phyloP scores from a whole-genome alignment of 2,797 vertebrate genomes.

The Helicolenus hilgendorfi region DNA sequence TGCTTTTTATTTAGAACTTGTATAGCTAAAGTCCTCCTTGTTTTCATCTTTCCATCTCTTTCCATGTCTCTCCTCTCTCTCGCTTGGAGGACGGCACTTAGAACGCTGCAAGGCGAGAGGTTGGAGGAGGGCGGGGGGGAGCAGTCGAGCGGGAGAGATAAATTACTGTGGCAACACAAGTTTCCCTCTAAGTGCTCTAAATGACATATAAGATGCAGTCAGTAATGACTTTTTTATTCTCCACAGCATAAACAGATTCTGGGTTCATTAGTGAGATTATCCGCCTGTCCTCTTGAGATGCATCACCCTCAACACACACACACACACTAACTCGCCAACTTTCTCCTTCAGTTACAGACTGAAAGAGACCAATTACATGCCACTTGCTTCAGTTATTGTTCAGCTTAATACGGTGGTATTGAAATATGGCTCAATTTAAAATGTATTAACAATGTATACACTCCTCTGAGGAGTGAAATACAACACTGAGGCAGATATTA shows the following conservation, averaged over 20 bases:
- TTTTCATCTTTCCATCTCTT: conserved; percentile 32
- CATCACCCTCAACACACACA: conserved; percentile 61
- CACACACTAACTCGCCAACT: conserved; percentile 9
- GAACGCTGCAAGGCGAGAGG: conserved; percentile 57
- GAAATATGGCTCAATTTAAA: conserved; percentile 62
- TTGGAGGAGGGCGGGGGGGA: conserved; percentile 12
- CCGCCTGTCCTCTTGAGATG: conserved; percentile 76
- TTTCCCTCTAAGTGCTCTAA: conserved; percentile 85
- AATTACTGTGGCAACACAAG: conserved; percentile 82
- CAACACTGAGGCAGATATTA: background rate
- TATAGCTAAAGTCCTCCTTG: conserved; percentile 8
- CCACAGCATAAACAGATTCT: conserved; percentile 81
- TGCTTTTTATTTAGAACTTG: conserved; percentile 45
- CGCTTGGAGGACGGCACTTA: conserved; percentile 63
- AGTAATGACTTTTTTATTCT: conserved; percentile 86
- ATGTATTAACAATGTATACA: conserved; percentile 54
- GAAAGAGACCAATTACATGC: conserved; percentile 76
- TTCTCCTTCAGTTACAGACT: conserved; percentile 53
- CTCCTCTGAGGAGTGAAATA: conserved; percentile 21
- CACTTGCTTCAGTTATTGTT: conserved; percentile 67
- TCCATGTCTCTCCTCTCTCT: background rate
- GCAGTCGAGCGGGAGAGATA: conserved; percentile 77
- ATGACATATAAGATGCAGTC: conserved; percentile 85
- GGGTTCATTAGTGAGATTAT: conserved; percentile 86
- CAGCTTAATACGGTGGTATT: conserved; percentile 38